These are phyloP conservation scores for Litocranius walleri DNA, from an alignment of 2,113 vertebrate genomes.

Conservation along the genomic window DNA sequence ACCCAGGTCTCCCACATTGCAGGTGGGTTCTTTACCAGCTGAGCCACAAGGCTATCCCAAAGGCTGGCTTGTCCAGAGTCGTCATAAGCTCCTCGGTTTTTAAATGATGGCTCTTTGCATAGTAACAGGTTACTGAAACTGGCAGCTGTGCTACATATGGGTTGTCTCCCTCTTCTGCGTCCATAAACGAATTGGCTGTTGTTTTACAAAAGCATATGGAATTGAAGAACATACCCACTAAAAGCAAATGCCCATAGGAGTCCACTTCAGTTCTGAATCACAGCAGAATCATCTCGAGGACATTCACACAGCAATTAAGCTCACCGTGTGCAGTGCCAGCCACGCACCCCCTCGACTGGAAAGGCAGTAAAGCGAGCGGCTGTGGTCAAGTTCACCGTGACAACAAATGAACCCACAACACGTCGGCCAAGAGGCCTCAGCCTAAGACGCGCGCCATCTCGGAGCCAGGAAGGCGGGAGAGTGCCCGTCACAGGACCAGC, in stretches of 20 bases:
- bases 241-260: fast-evolving
- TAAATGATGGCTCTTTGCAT: not conserved
- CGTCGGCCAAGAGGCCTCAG: fast-evolving
- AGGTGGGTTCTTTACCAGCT: not conserved
- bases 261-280: not conserved
- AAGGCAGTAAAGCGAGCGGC: not conserved
- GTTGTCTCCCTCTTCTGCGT: not conserved
- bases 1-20: not conserved
- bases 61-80: not conserved
- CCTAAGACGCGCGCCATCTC: fast-evolving
- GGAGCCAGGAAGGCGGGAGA: not conserved
- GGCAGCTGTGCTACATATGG: fast-evolving
- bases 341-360: fast-evolving
- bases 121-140: not conserved
- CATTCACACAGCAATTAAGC: not conserved
- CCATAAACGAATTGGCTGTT: not conserved
- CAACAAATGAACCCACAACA: fast-evolving
- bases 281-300: not conserved
- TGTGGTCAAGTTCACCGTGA: not conserved
- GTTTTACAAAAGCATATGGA: not conserved
- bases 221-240: not conserved
- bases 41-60: not conserved
- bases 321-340: fast-evolving
- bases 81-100: not conserved
- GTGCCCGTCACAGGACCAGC: fast-evolving